Evolutionary conservation across 2,888 invertebrate species (phyloP).

Genomic region (Criorhina ranunculi): DNA sequence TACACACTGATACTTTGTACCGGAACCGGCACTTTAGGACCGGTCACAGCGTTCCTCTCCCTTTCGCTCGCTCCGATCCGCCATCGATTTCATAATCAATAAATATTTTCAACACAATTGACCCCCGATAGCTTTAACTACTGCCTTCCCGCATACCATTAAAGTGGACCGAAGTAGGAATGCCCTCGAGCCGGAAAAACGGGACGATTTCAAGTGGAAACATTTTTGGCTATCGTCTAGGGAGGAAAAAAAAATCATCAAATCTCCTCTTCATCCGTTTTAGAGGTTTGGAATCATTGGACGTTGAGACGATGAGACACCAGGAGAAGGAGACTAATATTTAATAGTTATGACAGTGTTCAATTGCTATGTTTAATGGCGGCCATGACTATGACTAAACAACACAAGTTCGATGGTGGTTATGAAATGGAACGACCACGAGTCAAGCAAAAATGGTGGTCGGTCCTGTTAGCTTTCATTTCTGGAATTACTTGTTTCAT

Average conservation of each 20-base stretch:
- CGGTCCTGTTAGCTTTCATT: conserved; percentile 38
- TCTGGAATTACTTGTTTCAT: conserved; percentile 42
- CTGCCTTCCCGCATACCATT: conserved; percentile 54
- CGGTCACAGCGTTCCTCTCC: conserved; percentile 68
- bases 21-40: conserved; percentile 79
- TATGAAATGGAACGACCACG: conserved; percentile 43
- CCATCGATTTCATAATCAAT: conserved; percentile 65
- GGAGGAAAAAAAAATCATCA: not conserved
- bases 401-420: conserved; percentile 39
- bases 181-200: conserved; percentile 6
- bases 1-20: conserved; percentile 42
- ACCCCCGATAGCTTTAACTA: conserved; percentile 53
- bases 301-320: conserved; percentile 15
- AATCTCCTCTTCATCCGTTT: conserved; percentile 1
- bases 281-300: not conserved
- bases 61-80: conserved; percentile 48
- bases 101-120: conserved; percentile 76
- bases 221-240: conserved; percentile 26
- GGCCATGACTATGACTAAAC: conserved; percentile 45
- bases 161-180: conserved; percentile 8
- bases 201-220: conserved; percentile 46
- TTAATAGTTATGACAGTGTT: conserved; percentile 51
- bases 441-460: conserved; percentile 1
- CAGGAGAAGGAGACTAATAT: conserved; percentile 35
- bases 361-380: conserved; percentile 42